Conservation (phyloP, 2,888 invertebrate genomes). For the Chorisops tibialis region DNA sequence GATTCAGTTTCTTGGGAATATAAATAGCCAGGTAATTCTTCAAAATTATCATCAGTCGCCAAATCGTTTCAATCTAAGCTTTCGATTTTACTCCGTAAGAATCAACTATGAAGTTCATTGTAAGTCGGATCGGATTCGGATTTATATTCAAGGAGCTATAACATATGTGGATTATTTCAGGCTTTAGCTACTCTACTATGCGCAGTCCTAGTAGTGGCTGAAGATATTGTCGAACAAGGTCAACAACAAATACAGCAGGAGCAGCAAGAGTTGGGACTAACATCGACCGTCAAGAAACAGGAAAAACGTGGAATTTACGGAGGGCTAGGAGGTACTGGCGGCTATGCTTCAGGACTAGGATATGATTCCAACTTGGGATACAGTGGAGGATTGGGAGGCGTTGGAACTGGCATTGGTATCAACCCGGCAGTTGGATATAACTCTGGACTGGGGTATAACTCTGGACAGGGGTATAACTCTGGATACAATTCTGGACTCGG, state of each 20-base stretch:
- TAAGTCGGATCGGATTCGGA: background rate
- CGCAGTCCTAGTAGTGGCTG: constrained; percentile 3
- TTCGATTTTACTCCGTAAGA: background rate
- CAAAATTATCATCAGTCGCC: constrained; percentile 10
- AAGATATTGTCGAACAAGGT: constrained; percentile 1
- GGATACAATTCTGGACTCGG: background rate
- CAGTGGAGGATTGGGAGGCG: background rate
- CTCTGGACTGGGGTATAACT: constrained; percentile 6
- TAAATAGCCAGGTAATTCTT: constrained; percentile 4
- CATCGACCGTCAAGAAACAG: constrained; percentile 19
- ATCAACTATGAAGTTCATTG: constrained; percentile 6
- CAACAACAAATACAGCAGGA: background rate
- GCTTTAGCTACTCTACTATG: constrained; percentile 16
- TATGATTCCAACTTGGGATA: background rate
- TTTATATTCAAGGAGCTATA: background rate
- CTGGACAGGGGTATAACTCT: background rate
- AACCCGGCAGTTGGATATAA: background rate
- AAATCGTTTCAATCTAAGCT: background rate
- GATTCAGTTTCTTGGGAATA: background rate
- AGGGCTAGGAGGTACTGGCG: background rate
- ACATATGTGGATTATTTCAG: background rate
- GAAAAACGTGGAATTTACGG: constrained; percentile 29
- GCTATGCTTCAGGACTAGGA: background rate
- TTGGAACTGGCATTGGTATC: background rate
- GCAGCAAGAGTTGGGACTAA: background rate